Base-by-base conservation (phyloP, 2,888 invertebrate genomes). In the Mycalesis mineus region DNA sequence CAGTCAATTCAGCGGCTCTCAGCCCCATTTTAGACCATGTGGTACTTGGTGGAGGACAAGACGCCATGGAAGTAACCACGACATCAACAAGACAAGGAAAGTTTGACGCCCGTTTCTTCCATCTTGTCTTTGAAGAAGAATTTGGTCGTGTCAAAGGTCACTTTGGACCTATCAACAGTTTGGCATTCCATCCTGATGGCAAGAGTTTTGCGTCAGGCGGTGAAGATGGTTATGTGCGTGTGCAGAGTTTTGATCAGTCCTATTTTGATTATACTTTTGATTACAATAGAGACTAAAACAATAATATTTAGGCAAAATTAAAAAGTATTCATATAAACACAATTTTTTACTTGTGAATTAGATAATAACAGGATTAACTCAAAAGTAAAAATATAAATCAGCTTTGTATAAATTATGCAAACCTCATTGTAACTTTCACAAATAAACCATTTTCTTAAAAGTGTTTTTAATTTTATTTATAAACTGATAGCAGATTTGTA, bases 161-260 rank as follows among this genome's bases (percentile, higher is more conserved):
- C 89, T 99, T 99, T 78, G 99, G 99, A 70, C 99, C 99, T 1
- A 99, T 99, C 74, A 99, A 99, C 92, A 97, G 97, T 85, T 93
- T 99, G 69, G 95, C 97, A 50, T 99, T 99, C 91, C 98, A 98
- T 88, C 99, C 99, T 1, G 97, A 98, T 90, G 99, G 99, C 51
- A 96, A 95, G 78, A 97, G 97, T 78, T 98, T 97, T 82, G 96
- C 96, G 58, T 97, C 98, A 52, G 99, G 99, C 22, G 99, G 98
- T 77, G 99, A 99, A 90, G 99, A 99, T 84, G 99, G 99, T 91
- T 98, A 97, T 80, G 95, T 99, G 47, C 92, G 99, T 74, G 94
- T 99, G 57, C 98, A 99, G 86, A 94, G 94, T 75, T 98, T 99
- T 80, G 99, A 99, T 91, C 95, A 94, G 73, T 95, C 96, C 47